Conservation (phyloP, 1,140 invertebrate species). For the Drosophila tristis region DNA sequence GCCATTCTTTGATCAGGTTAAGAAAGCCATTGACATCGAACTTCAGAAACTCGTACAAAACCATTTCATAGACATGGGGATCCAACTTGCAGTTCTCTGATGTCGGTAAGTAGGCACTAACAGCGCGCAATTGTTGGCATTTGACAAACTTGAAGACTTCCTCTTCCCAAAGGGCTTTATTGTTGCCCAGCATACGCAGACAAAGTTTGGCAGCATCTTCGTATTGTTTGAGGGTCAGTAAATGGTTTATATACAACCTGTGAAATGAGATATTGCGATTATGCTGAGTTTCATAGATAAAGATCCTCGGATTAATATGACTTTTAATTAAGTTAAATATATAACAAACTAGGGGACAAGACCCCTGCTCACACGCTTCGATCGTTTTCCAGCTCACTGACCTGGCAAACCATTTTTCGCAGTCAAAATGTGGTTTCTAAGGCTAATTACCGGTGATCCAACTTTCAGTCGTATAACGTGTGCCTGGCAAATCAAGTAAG, state of each 20-base stretch:
- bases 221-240: conserved; percentile 90
- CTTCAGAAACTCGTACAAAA: conserved; percentile 96
- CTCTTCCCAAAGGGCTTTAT: conserved; percentile 96
- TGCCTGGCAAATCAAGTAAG: no score
- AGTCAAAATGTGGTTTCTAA: no score
- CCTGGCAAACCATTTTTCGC: no score
- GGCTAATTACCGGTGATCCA: no score
- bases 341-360: no score
- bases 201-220: conserved; percentile 95
- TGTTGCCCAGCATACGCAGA: conserved; percentile 90
- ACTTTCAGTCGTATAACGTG: no score
- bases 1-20: conserved; percentile 95
- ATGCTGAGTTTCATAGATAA: neutral
- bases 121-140: conserved; percentile 91
- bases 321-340: no score
- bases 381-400: no score
- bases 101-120: conserved; percentile 93
- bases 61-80: conserved; percentile 96
- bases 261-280: neutral
- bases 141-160: conserved; percentile 96
- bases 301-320: neutral
- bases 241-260: conserved; percentile 92
- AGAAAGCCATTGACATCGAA: conserved; percentile 93
- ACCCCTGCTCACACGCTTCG: no score
- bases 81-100: conserved; percentile 89